Conservation (phyloP, 1,140 invertebrate species). For the Tetragonula clypearis region DNA sequence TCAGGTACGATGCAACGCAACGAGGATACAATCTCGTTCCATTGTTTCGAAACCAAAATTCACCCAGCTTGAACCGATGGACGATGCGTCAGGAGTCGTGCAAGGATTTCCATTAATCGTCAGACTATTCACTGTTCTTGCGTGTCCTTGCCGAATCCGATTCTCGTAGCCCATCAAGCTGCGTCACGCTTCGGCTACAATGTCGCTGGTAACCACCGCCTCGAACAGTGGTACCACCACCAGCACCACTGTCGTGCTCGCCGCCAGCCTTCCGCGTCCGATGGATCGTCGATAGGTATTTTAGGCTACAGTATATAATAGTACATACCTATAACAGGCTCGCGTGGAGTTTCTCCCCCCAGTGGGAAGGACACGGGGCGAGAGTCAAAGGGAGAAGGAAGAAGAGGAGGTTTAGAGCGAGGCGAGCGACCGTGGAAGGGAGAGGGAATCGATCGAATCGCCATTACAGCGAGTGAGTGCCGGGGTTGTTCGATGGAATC, state of each 20-base stretch:
- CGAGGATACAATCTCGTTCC: too few species aligned
- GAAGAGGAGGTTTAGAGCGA: constrained; percentile 27
- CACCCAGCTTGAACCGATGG: not conserved
- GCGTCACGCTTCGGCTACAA: constrained; percentile 50
- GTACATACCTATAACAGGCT: constrained; percentile 65
- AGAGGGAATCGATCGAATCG: constrained; percentile 77
- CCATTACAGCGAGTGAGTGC: constrained; percentile 78
- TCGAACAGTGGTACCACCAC: constrained; percentile 36
- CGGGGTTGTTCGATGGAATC: constrained; percentile 78
- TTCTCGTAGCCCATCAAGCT: constrained; percentile 22
- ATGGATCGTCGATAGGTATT: constrained; percentile 72
- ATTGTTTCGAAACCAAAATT: not conserved
- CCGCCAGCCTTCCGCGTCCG: constrained; percentile 48
- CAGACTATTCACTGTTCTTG: not conserved
- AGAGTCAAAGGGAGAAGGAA: constrained; percentile 29
- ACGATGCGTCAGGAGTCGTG: not conserved
- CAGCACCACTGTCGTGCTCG: not conserved
- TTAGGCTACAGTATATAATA: constrained; percentile 69
- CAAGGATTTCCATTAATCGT: constrained; percentile 10
- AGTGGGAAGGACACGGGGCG: constrained; percentile 27
- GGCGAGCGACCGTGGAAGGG: not conserved
- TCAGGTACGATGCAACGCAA: too few species aligned
- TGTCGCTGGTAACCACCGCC: constrained; percentile 55
- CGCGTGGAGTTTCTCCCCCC: constrained; percentile 10
- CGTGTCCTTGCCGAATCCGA: constrained; percentile 9